phyloP scores from a whole-genome alignment of 2,888 invertebrate genomes.

The Lamellibrachia columna region DNA sequence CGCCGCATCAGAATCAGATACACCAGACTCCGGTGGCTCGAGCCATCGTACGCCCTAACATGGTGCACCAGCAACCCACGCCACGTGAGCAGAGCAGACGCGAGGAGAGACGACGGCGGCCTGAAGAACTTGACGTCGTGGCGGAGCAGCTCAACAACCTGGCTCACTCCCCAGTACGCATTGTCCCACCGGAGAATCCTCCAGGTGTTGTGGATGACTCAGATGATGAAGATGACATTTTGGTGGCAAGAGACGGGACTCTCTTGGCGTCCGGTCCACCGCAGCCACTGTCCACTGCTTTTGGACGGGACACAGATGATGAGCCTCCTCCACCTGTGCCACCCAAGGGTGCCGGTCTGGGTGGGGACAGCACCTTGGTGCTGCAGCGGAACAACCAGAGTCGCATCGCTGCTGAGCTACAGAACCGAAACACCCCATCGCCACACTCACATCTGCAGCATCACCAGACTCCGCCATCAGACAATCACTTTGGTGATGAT shows the following conservation, averaged over 20 bases:
- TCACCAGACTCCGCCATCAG: neutral
- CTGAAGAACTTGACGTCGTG: constrained; percentile 92
- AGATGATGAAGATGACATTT: constrained; percentile 50
- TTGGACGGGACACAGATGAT: neutral
- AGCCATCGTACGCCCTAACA: neutral
- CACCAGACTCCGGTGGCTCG: neutral
- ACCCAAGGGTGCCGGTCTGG: neutral
- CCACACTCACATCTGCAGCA: neutral
- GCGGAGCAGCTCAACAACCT: constrained; percentile 95
- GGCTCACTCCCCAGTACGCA: constrained; percentile 66
- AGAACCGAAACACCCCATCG: no score
- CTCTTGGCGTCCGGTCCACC: constrained; percentile 84
- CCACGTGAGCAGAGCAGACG: neutral
- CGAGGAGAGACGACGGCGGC: constrained; percentile 16
- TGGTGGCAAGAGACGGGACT: constrained; percentile 83
- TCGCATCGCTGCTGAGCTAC: neutral
- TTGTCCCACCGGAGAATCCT: constrained; percentile 6
- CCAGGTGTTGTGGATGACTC: constrained; percentile 47
- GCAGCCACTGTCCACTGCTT: neutral
- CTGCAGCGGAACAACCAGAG: neutral
- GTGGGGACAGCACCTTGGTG: neutral
- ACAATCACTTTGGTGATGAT: neutral
- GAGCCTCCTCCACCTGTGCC: neutral
- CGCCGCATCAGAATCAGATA: constrained; percentile 34
- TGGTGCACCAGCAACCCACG: neutral